Evolutionary conservation across 2,797 vertebrate genomes (phyloP), one percentile per base, ranked within the genome.

Genomic region (Pantherophis alleghaniensis): DNA sequence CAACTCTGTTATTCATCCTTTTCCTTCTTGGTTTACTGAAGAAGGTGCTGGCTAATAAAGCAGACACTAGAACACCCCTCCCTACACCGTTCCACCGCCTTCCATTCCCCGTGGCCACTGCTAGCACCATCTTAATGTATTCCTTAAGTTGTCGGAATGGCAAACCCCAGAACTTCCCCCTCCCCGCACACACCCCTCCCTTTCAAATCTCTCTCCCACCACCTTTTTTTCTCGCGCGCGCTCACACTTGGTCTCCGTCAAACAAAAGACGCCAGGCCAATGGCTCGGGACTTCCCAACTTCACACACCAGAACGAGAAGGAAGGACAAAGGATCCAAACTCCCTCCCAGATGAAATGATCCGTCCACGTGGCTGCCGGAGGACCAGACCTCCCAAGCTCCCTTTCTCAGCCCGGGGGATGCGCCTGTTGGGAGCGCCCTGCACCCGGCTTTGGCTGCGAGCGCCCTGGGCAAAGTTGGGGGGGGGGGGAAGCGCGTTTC

Each of bases 311-410:
- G 51, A 47, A 28, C 53, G 9, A 10, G 7, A n/a, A 28, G 7
- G n/a, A 24, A 57, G 63, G 26, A 69, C 86, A 90, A 93, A 88
- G 92, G 69, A 90, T 37, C 32, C 12, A 2, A 16, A 6, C 51
- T 74, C 66, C 66, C 26, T 60, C 87, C 83, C 24, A 51, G 59
- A 66, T 24, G 83, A 66, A 91, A 57, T 60, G 83, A 57, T 53
- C 60, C 61, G 95, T 95, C 96, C 96, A 96, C 96, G 97, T 97
- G 97, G 97, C 96, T 93, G 91, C 26, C n/a, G 94, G 92, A 47
- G 88, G 92, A 60, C 32, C 9, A 90, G 53, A 89, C 91, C 83
- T 93, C 86, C 92, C 86, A 57, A 24, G 57, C 59, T 14, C 22
- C 91, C n/a, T 0, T 37, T 7, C 4, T 0, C 18, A 18, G 89